Percentiles rank a stretch among this genome's conserved stretches.
Conservation (phyloP, 2,888 invertebrate genomes). For the Hydriomena furcata region DNA sequence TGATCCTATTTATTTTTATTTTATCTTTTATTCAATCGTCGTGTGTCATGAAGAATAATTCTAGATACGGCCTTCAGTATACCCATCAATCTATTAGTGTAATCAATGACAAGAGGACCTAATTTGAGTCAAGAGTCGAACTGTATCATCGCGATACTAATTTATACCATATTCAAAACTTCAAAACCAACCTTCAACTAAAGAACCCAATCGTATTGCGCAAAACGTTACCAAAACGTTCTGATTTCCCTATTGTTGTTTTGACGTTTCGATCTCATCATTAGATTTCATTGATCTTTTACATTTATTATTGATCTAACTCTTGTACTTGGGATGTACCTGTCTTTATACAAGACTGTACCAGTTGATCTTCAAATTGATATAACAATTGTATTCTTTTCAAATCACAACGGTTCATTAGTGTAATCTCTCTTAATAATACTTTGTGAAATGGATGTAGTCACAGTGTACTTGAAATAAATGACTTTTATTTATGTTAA, state of each 20-base stretch:
- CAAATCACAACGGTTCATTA: slow-evolving; percentile 3
- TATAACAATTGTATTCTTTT: slow-evolving; percentile 9
- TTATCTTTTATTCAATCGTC: too few relatives aligned
- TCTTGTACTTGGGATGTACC: slow-evolving; percentile 30
- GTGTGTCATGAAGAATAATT: too few relatives aligned
- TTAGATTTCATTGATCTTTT: slow-evolving; percentile 18
- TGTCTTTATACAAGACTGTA: slow-evolving; percentile 15
- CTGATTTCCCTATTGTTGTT: slow-evolving; percentile 39
- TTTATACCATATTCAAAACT: not conserved
- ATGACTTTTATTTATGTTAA: too few relatives aligned
- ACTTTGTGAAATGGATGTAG: too few relatives aligned
- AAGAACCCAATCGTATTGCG: slow-evolving; percentile 13
- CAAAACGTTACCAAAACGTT: slow-evolving; percentile 36
- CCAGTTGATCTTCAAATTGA: not conserved
- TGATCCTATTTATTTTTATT: too few relatives aligned
- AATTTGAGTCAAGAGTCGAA: not conserved
- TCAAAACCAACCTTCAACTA: slow-evolving; percentile 9
- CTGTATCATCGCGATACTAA: not conserved
- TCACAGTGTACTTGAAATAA: too few relatives aligned
- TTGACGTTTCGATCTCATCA: slow-evolving; percentile 29
- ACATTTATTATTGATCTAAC: slow-evolving; percentile 39
- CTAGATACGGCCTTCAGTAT: too few relatives aligned
- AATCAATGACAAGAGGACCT: not conserved
- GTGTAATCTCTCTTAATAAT: slow-evolving; percentile 3
- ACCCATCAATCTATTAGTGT: too few relatives aligned